Percentiles rank a stretch among this genome's conserved stretches.
phyloP scores from a whole-genome alignment of 2,113 vertebrate species.

The Saccopteryx bilineata region DNA sequence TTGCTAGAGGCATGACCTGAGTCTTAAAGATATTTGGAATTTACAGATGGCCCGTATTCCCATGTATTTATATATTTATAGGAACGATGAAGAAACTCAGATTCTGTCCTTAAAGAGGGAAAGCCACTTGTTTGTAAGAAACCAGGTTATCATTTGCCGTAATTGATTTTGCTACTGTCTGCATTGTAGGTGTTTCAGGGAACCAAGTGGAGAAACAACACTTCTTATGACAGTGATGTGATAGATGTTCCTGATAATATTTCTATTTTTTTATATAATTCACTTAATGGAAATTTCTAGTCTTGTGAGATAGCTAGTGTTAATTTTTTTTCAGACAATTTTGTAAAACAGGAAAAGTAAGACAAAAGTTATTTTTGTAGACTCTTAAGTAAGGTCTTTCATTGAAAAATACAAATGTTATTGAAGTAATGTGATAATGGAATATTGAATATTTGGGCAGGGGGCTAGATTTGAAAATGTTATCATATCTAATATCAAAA shows the following conservation, averaged over 20 bases:
- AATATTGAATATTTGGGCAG: neutral
- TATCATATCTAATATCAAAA: neutral
- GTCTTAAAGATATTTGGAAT: constrained; percentile 28
- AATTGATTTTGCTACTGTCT: constrained; percentile 6
- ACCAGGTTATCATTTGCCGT: neutral
- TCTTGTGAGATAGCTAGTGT: neutral
- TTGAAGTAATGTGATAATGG: constrained; percentile 34
- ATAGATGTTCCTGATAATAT: neutral
- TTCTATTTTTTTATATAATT: neutral
- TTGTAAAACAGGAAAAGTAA: constrained; percentile 44
- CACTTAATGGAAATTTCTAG: neutral
- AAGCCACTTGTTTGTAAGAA: constrained; percentile 15
- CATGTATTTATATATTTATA: neutral
- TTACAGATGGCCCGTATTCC: neutral
- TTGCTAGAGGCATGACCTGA: neutral
- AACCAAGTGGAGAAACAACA: neutral
- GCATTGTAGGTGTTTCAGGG: neutral
- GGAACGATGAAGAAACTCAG: neutral
- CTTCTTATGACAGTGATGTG: neutral
- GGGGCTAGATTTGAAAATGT: neutral
- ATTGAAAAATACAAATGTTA: constrained; percentile 43
- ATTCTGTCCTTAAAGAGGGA: constrained; percentile 49
- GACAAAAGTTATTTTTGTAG: constrained; percentile 22
- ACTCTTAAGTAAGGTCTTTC: neutral
- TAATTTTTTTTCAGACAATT: constrained; percentile 33